A percentile compares a stretch with the other conserved stretches of the same genome.
These are phyloP conservation scores for Andrena marginata DNA, from an alignment of 2,888 invertebrate species.

Conservation along the genomic window DNA sequence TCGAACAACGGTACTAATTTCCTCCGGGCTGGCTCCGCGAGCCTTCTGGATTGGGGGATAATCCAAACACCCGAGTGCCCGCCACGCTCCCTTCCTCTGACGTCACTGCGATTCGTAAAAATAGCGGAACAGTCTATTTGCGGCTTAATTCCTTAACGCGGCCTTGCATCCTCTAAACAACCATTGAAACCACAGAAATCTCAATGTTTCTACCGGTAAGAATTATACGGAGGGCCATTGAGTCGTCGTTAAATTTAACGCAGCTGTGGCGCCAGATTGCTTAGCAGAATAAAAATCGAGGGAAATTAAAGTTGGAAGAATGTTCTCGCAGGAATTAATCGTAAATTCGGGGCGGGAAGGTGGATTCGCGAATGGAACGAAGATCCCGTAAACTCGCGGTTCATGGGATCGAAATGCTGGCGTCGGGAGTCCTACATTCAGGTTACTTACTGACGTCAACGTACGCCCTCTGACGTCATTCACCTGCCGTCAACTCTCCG, in stretches of 20 bases:
- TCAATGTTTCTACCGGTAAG: background rate
- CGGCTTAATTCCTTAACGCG: slow-evolving; percentile 69
- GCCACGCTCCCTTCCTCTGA: slow-evolving; percentile 62
- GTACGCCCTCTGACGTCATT: slow-evolving; percentile 80
- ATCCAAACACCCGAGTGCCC: slow-evolving; percentile 62
- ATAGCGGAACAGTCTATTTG: slow-evolving; percentile 68
- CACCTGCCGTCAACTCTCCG: slow-evolving; percentile 73
- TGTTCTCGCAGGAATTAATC: too few relatives aligned
- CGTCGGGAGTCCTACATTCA: slow-evolving; percentile 50
- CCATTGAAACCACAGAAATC: slow-evolving; percentile 10
- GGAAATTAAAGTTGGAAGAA: too few relatives aligned
- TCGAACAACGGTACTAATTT: slow-evolving; percentile 36
- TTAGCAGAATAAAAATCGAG: too few relatives aligned
- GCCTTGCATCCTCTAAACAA: slow-evolving; percentile 33
- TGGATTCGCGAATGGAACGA: background rate
- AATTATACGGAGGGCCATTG: too few relatives aligned
- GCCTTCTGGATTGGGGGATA: slow-evolving; percentile 61
- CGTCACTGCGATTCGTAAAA: slow-evolving; percentile 75
- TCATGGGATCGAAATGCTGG: slow-evolving; percentile 7
- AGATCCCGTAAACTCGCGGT: background rate
- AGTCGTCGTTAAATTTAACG: too few relatives aligned
- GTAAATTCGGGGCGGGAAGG: background rate
- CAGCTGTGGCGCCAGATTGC: too few relatives aligned
- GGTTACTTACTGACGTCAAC: slow-evolving; percentile 80
- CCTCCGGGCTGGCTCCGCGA: slow-evolving; percentile 33